These are phyloP conservation scores for Coptodon rendalli DNA, from an alignment of 2,113 vertebrate species.

Conservation along the genomic window DNA sequence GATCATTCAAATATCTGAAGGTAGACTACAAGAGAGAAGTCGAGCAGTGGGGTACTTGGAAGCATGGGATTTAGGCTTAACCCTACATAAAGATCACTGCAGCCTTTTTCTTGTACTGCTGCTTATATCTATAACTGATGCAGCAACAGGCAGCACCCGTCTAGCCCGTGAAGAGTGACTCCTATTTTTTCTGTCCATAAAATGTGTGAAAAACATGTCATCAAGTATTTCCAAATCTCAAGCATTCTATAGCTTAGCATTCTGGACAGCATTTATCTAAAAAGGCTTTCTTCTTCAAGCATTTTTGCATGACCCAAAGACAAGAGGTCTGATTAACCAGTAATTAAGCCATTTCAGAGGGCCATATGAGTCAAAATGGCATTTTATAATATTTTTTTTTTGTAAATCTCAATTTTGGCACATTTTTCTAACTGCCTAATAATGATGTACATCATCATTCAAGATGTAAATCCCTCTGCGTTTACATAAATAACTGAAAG, in stretches of 20 bases:
- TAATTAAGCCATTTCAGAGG: background rate
- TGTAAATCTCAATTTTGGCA: background rate
- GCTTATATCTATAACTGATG: background rate
- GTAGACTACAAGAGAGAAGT: background rate
- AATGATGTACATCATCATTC: background rate
- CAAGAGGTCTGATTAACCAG: background rate
- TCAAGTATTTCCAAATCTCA: background rate
- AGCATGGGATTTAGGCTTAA: background rate
- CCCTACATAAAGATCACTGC: background rate
- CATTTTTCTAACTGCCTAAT: background rate
- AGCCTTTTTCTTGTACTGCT: background rate
- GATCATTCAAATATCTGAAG: background rate
- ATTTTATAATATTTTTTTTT: background rate
- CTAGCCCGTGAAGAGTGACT: background rate
- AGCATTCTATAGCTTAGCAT: background rate
- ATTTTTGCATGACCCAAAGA: background rate
- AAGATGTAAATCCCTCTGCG: background rate
- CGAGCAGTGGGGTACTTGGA: background rate
- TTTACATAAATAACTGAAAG: background rate
- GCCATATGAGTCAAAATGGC: background rate
- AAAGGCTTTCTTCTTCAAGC: background rate
- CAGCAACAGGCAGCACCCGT: background rate
- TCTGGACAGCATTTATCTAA: background rate
- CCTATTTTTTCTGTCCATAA: background rate
- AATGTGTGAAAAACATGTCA: background rate